Conservation (phyloP, 1,140 invertebrate species). For the Chelonus insularis region DNA sequence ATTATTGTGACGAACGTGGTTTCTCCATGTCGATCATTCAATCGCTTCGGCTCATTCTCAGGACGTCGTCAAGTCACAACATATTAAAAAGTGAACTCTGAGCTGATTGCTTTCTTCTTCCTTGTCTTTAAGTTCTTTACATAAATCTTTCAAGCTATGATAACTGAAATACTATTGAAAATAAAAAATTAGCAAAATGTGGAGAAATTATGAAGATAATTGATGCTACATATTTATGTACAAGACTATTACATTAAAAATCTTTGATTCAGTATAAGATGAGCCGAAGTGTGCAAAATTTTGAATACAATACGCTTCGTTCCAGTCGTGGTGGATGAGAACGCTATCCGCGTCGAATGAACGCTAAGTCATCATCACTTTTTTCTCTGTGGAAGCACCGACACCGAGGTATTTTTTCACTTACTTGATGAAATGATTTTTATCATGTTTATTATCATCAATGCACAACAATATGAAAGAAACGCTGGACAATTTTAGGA, state of each 20-base stretch:
- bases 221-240: too few species aligned
- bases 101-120: too few species aligned
- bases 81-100: too few species aligned
- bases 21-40: slow-evolving; percentile 37
- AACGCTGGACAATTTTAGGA: too few species aligned
- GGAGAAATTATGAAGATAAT: too few species aligned
- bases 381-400: slow-evolving; percentile 9
- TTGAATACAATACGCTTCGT: slow-evolving; percentile 12
- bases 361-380: slow-evolving; percentile 12
- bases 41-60: slow-evolving; percentile 37
- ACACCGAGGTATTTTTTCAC: slow-evolving; percentile 20
- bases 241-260: slow-evolving; percentile 13
- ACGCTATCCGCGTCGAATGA: slow-evolving; percentile 7
- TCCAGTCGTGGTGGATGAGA: slow-evolving; percentile 18
- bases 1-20: slow-evolving; percentile 33
- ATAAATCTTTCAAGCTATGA: too few species aligned
- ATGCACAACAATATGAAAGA: too few species aligned
- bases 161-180: too few species aligned
- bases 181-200: too few species aligned
- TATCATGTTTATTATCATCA: not conserved
- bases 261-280: not conserved
- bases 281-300: too few species aligned
- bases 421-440: not conserved
- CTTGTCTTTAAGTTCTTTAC: too few species aligned
- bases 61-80: too few species aligned